Evolutionary conservation across 1,140 invertebrate genomes (phyloP).

Genomic region (Ptiloglossa arizonensis): DNA sequence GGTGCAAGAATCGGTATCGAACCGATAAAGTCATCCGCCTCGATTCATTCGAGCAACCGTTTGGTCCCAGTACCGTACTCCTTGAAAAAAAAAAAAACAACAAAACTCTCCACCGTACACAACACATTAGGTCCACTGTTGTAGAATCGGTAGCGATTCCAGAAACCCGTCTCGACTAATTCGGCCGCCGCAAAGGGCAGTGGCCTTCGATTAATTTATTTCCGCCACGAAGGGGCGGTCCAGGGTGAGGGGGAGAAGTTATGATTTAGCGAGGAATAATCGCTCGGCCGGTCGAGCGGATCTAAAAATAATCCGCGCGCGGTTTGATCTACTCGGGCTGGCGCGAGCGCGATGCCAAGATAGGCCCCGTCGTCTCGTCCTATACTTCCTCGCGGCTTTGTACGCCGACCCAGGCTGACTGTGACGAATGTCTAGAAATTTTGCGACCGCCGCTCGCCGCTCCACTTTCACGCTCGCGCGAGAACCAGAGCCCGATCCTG

Average conservation of each 20-base stretch:
- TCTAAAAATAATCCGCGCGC: constrained; percentile 63
- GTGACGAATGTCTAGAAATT: constrained; percentile 55
- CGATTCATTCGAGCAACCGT: too few relatives aligned
- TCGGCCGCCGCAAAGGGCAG: constrained; percentile 36
- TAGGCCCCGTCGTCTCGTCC: constrained; percentile 33
- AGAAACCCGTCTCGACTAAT: constrained; percentile 24
- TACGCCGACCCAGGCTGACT: constrained; percentile 9
- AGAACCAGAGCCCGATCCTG: too few relatives aligned
- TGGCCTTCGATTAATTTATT: constrained; percentile 59
- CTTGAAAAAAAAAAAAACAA: constrained; percentile 17
- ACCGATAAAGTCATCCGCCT: too few relatives aligned
- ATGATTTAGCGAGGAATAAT: constrained; percentile 71
- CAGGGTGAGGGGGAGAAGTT: constrained; percentile 59
- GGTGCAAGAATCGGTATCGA: too few relatives aligned
- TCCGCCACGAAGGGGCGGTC: background rate
- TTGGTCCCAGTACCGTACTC: too few relatives aligned
- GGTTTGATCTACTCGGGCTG: constrained; percentile 49
- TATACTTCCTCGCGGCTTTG: background rate
- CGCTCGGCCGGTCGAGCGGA: constrained; percentile 48
- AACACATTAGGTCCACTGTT: too few relatives aligned
- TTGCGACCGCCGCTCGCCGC: constrained; percentile 5
- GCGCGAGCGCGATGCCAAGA: constrained; percentile 59
- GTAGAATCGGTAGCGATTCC: background rate
- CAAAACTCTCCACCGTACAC: too few relatives aligned
- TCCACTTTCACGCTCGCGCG: constrained; percentile 16